Evolutionary conservation across 2,797 vertebrate species (phyloP), one percentile per base, ranked within the genome.

Genomic region (Notolepis coatsorum): DNA sequence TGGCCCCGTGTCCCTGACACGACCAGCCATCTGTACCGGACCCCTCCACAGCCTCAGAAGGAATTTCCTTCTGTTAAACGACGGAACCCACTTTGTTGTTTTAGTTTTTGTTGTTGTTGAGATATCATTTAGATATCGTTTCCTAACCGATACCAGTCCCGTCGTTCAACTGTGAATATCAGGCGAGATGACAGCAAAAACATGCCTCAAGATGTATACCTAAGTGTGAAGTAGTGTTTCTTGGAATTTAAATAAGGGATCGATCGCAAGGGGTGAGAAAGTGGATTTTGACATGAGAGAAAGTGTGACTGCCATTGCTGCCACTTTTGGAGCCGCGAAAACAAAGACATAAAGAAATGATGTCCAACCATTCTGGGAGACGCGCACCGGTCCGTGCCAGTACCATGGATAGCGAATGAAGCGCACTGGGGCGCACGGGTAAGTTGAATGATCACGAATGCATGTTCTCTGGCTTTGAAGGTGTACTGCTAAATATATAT

Each of bases 341-440:
- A 35, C 7, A 35, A 8, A 8, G 31, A 8, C 2, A n/a, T n/a
- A n/a, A n/a, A n/a, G n/a, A n/a, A n/a, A n/a, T 35, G 2, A 20
- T 17, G 56, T 12, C 2, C 37, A 53, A 52, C n/a, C 1, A 10
- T 4, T 0, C 15, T 8, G 0, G 61, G 52, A 66, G 67, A 70
- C 51, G 50, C 61, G 50, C 70, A 39, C 28, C 37, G 21, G 46
- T 24, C 30, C 42, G 53, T 38, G 33, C 43, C 45, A 59, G 27
- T 59, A 61, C 65, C 65, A 61, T 57, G 51, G 55, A 77, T 60
- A 80, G 69, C 73, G 75, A 64, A 71, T 43, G 64, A 60, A 41
- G 37, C 38, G 59, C 77, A 46, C 69, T 7, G 61, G 52, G 62
- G 6, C 7, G 63, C 73, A 61, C 75, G 67, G 83, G 87, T 89